Evolutionary conservation across 2,797 vertebrate species (phyloP).

Genomic region (Sarcoramphus papa): DNA sequence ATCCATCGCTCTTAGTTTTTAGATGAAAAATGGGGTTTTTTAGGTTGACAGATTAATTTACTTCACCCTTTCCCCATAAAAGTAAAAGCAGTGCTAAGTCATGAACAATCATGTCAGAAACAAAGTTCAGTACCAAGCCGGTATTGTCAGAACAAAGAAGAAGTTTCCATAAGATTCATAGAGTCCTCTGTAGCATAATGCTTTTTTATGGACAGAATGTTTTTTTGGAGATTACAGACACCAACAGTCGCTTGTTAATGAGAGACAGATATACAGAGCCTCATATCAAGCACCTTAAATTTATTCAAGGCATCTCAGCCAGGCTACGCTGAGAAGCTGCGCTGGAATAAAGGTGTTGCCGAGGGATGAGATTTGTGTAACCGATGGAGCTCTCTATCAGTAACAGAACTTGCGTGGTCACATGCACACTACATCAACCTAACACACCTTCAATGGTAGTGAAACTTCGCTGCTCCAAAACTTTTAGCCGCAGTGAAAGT

Average conservation of each 20-base stretch:
- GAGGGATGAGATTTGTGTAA: neutral
- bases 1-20: neutral
- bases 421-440: neutral
- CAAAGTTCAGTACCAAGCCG: neutral
- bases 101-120: neutral
- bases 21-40: neutral
- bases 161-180: neutral
- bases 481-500: neutral
- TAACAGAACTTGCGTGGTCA: fast-evolving
- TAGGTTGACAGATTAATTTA: neutral
- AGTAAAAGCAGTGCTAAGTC: neutral
- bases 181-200: neutral
- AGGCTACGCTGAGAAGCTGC: neutral
- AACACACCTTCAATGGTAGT: neutral
- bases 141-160: neutral
- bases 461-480: neutral
- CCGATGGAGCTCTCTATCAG: neutral
- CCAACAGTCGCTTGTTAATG: neutral
- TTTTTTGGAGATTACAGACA: neutral
- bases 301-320: neutral
- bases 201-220: neutral
- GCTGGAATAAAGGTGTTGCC: neutral
- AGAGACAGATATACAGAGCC: neutral
- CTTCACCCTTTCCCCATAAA: neutral
- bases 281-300: neutral